Conservation (phyloP, 2,113 vertebrate genomes). For the Cranoglanis bouderius region DNA sequence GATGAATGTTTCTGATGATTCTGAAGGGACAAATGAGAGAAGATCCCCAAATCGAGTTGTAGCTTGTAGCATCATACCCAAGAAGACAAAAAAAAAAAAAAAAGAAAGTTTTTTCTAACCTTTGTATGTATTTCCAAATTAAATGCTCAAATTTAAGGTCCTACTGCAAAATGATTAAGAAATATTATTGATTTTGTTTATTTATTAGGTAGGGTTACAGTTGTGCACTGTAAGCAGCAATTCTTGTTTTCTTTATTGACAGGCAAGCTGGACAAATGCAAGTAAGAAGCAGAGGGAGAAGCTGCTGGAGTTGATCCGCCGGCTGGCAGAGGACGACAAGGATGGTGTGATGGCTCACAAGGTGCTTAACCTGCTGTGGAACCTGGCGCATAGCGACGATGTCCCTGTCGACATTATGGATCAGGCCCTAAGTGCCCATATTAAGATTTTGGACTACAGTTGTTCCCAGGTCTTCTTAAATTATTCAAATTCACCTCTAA, state of each 20-base stretch:
- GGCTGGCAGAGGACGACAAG: constrained; percentile 97
- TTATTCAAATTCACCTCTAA: neutral
- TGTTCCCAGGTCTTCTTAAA: constrained; percentile 84
- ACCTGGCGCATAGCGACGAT: constrained; percentile 97
- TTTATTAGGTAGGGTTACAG: constrained; percentile 12
- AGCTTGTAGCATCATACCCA: neutral
- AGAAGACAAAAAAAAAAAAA: neutral
- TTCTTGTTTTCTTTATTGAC: neutral
- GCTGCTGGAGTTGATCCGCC: constrained; percentile 91
- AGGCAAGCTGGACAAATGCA: constrained; percentile 99
- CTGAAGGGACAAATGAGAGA: neutral
- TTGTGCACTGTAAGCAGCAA: neutral
- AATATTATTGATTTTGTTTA: neutral
- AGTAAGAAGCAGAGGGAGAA: constrained; percentile 99
- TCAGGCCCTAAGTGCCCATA: constrained; percentile 97
- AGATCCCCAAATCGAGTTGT: neutral
- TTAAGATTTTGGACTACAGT: constrained; percentile 98
- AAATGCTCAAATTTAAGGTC: neutral
- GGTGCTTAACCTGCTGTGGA: constrained; percentile 96
- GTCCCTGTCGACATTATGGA: constrained; percentile 99
- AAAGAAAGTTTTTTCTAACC: no score
- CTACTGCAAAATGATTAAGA: neutral
- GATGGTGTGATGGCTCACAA: constrained; percentile 99
- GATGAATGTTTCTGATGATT: neutral
- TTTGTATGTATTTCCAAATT: neutral